Evolutionary conservation across 2,113 vertebrate species (phyloP).

Genomic region (Pelecanus crispus): DNA sequence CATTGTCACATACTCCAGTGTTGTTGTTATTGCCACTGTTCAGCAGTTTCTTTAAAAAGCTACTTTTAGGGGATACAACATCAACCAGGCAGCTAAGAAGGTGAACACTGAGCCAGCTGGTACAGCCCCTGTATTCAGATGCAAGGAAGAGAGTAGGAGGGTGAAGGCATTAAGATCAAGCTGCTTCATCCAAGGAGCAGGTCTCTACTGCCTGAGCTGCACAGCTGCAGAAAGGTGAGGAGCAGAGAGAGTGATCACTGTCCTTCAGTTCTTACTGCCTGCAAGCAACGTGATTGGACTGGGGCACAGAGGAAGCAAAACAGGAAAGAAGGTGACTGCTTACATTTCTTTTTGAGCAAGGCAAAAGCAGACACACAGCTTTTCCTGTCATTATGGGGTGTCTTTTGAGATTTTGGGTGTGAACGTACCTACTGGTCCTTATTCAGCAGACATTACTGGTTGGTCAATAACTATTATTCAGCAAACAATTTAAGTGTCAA

Average conservation of each 20-base stretch:
- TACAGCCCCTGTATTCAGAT: not conserved
- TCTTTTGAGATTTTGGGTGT: not conserved
- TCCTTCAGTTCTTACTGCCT: not conserved
- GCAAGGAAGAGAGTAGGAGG: not conserved
- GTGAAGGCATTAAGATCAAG: not conserved
- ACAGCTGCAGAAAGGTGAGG: not conserved
- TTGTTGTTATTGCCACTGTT: not conserved
- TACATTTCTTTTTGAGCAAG: not conserved
- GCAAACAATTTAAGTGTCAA: not conserved
- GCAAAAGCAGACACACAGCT: not conserved
- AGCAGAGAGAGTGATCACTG: not conserved
- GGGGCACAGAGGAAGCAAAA: not conserved
- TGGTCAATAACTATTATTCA: not conserved
- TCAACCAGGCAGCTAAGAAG: not conserved
- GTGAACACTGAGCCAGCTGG: not conserved
- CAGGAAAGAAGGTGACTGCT: not conserved
- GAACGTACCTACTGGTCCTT: not conserved
- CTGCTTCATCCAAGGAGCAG: not conserved
- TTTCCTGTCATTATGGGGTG: not conserved
- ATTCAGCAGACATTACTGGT: not conserved
- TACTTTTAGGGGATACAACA: not conserved
- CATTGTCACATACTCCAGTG: not conserved
- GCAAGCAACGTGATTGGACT: fast-evolving
- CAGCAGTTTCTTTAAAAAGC: not conserved
- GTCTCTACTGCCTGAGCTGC: not conserved